These are phyloP conservation scores for Salpingus planirostris DNA, from an alignment of 2,888 invertebrate genomes.

Conservation along the genomic window DNA sequence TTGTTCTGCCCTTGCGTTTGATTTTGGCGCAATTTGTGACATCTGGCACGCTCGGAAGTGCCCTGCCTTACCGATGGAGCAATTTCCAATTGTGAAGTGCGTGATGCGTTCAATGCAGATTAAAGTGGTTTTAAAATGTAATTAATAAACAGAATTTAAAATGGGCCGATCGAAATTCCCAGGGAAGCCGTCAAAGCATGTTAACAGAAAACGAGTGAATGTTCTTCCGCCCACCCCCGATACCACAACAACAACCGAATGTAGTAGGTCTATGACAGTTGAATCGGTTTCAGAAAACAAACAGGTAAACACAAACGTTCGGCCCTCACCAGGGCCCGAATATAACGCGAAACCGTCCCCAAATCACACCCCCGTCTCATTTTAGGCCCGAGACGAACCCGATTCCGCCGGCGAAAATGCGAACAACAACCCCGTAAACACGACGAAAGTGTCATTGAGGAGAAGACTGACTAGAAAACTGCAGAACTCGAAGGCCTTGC, in stretches of 20 bases:
- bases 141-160: constrained; percentile 26
- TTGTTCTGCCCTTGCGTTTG: too few species aligned
- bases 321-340: too few species aligned
- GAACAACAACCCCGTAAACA: constrained; percentile 41
- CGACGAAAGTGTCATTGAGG: constrained; percentile 35
- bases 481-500: constrained; percentile 22
- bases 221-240: constrained; percentile 51
- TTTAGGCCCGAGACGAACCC: constrained; percentile 24
- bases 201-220: constrained; percentile 77
- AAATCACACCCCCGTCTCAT: constrained; percentile 11
- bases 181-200: constrained; percentile 80
- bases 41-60: too few species aligned
- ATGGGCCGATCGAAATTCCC: constrained; percentile 81
- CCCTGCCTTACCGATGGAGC: constrained; percentile 14
- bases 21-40: too few species aligned
- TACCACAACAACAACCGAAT: constrained; percentile 31
- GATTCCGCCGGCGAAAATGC: constrained; percentile 37
- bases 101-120: constrained; percentile 29
- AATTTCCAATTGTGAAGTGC: constrained; percentile 20
- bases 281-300: constrained; percentile 34
- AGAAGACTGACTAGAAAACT: constrained; percentile 29
- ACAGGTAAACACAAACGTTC: constrained; percentile 35
- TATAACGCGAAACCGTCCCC: constrained; percentile 6
- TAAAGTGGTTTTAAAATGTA: constrained; percentile 30
- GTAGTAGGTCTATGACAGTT: constrained; percentile 34